These are phyloP conservation scores for Callinectes sapidus DNA, from an alignment of 2,888 invertebrate genomes.

Conservation along the genomic window DNA sequence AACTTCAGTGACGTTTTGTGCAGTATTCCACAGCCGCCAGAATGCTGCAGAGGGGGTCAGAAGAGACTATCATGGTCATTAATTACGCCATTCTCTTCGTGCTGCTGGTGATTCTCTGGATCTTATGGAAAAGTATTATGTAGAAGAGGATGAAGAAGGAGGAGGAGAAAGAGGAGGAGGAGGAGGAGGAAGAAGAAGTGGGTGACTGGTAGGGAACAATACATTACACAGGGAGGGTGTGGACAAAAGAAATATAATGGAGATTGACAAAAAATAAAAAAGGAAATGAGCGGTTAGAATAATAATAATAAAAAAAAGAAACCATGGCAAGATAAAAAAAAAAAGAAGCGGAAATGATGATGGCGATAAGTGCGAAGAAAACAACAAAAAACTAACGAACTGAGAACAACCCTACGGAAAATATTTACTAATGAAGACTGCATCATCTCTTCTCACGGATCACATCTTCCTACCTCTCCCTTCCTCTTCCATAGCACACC, in stretches of 20 bases:
- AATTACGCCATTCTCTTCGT: slow-evolving; percentile 66
- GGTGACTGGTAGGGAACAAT: neutral
- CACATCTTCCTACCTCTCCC: neutral
- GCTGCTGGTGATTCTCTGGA: slow-evolving; percentile 64
- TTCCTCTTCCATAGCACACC: neutral
- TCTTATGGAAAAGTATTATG: slow-evolving; percentile 58
- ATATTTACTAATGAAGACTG: neutral
- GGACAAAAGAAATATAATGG: neutral
- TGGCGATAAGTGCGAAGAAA: neutral
- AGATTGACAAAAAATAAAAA: neutral
- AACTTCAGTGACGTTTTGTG: neutral
- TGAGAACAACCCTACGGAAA: neutral
- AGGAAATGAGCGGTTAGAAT: neutral
- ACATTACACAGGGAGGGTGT: neutral
- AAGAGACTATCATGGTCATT: slow-evolving; percentile 57
- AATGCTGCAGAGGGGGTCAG: slow-evolving; percentile 57
- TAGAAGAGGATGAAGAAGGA: neutral
- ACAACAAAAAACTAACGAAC: neutral
- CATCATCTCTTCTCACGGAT: neutral
- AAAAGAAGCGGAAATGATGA: neutral
- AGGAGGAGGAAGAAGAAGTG: neutral
- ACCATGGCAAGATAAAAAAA: neutral
- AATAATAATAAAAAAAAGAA: neutral
- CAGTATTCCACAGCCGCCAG: slow-evolving; percentile 18
- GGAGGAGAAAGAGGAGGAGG: slow-evolving; percentile 14